Percentiles rank a stretch among this genome's conserved stretches.
These are phyloP conservation scores for Pollenia labialis DNA, from an alignment of 2,888 invertebrate species.

Conservation along the genomic window DNA sequence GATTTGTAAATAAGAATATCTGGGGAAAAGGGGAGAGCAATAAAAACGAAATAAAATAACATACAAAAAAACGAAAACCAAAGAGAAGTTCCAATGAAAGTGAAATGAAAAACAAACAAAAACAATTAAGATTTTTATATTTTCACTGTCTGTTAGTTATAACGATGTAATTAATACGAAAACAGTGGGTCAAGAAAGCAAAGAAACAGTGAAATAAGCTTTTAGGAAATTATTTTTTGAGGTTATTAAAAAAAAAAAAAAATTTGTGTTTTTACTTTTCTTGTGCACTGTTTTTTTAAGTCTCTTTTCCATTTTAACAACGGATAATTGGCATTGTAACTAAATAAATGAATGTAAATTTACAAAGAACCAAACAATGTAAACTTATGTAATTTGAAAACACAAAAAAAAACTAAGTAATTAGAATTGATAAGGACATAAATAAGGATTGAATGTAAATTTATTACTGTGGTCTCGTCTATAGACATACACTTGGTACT, in stretches of 20 bases:
- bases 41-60: background rate
- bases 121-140: conserved; percentile 18
- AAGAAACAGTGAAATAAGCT: background rate
- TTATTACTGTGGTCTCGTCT: background rate
- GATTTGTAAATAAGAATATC: conserved; percentile 29
- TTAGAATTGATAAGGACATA: conserved; percentile 42
- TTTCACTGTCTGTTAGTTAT: background rate
- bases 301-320: background rate
- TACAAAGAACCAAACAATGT: background rate
- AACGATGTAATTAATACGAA: background rate
- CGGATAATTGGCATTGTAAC: conserved; percentile 48
- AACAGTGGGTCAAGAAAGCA: background rate
- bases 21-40: background rate
- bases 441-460: background rate
- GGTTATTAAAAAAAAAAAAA: background rate
- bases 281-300: background rate
- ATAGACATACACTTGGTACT: too few relatives aligned
- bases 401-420: conserved; percentile 20
- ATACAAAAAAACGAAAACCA: background rate
- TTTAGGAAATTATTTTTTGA: too few relatives aligned
- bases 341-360: conserved; percentile 36
- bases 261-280: background rate
- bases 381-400: conserved; percentile 33
- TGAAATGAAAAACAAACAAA: conserved; percentile 29
- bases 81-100: conserved; percentile 38